These are phyloP conservation scores for Aspidapion aeneum DNA, from an alignment of 2,888 invertebrate species.

Conservation along the genomic window DNA sequence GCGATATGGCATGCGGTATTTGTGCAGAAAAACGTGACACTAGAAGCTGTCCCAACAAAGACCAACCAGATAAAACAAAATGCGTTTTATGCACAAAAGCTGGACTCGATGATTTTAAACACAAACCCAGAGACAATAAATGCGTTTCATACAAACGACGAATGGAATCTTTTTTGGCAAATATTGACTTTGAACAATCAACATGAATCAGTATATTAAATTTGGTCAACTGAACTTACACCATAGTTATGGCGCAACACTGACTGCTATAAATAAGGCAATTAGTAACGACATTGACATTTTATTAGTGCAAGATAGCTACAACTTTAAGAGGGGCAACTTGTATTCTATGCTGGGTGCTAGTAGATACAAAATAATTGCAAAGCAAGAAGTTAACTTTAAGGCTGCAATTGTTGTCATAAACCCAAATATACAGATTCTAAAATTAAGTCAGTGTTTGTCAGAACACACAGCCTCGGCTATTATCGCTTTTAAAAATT, in stretches of 20 bases:
- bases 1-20: background rate
- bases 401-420: background rate
- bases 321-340: background rate
- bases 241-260: background rate
- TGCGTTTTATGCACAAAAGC: conserved; percentile 3
- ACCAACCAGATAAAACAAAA: background rate
- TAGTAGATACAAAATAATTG: background rate
- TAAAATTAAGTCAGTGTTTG: background rate
- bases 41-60: conserved; percentile 1
- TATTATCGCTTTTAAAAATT: background rate
- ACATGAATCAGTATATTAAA: background rate
- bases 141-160: background rate
- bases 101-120: background rate
- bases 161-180: background rate
- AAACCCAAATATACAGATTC: background rate
- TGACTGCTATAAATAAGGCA: background rate
- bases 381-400: background rate
- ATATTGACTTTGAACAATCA: conserved; percentile 6
- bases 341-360: background rate
- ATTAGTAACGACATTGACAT: background rate
- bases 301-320: background rate
- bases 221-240: conserved; percentile 1
- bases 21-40: conserved; percentile 7
- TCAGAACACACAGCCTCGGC: background rate
- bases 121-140: conserved; percentile 5